These are phyloP conservation scores for Cyprinodon brontotheroides DNA, from an alignment of 2,113 vertebrate species.

Conservation along the genomic window DNA sequence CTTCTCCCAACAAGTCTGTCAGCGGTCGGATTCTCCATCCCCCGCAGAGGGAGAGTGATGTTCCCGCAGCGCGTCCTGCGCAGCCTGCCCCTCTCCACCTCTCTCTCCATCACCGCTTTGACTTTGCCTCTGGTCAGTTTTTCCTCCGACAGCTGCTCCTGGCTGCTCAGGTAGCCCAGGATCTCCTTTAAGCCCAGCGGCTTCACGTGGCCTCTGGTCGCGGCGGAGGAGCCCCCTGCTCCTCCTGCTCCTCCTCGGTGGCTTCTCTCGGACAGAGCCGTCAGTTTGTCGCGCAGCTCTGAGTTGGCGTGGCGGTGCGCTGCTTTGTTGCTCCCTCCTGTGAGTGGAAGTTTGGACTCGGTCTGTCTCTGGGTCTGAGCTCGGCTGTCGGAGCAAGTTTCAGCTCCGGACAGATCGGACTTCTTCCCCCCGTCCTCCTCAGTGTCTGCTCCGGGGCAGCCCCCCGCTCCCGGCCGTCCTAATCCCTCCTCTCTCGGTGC, in stretches of 20 bases:
- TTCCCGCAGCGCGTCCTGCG: constrained; percentile 84
- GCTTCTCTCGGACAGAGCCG: constrained; percentile 71
- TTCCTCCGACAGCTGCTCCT: constrained; percentile 72
- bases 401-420: constrained; percentile 47
- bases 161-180: constrained; percentile 72
- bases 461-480: constrained; percentile 58
- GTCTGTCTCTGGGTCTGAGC: constrained; percentile 43
- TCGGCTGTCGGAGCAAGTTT: constrained; percentile 68
- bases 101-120: constrained; percentile 83
- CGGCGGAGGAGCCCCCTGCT: constrained; percentile 35
- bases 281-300: constrained; percentile 73
- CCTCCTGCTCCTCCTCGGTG: constrained; percentile 22
- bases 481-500: constrained; percentile 64
- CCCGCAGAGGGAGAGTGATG: constrained; percentile 79
- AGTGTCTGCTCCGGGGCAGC: constrained; percentile 21
- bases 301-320: constrained; percentile 45
- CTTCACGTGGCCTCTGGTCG: constrained; percentile 67
- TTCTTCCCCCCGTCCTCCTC: constrained; percentile 44
- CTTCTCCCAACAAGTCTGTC: constrained; percentile 62
- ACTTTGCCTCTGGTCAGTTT: constrained; percentile 84
- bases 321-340: constrained; percentile 37
- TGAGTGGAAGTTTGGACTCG: constrained; percentile 66
- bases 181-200: constrained; percentile 77
- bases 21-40: constrained; percentile 58
- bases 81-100: constrained; percentile 80